Evolutionary conservation across 2,113 vertebrate species (phyloP).

Genomic region (Paracanthobrama guichenoti): DNA sequence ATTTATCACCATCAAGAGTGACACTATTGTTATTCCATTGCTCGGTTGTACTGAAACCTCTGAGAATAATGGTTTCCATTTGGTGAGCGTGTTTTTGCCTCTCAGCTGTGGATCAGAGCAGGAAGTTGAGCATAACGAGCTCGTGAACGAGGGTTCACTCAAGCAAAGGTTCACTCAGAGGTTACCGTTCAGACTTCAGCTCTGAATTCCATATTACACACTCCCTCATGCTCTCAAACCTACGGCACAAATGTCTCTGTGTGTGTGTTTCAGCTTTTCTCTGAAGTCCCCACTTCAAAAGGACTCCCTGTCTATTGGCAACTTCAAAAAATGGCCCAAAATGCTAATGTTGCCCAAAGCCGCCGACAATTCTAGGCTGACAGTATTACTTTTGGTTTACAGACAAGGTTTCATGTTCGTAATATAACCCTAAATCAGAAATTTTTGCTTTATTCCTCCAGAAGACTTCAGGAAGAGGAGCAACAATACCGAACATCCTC

Average conservation of each 20-base stretch:
- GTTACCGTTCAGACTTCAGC: slow-evolving; percentile 46
- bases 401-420: not conserved
- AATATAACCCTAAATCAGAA: slow-evolving; percentile 45
- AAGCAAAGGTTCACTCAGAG: slow-evolving; percentile 15
- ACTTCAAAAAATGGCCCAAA: slow-evolving; percentile 13
- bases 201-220: slow-evolving; percentile 34
- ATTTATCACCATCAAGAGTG: not conserved
- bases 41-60: slow-evolving; percentile 14
- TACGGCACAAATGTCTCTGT: slow-evolving; percentile 8
- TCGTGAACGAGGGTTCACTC: slow-evolving; percentile 25
- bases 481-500: slow-evolving; percentile 91
- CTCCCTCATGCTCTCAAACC: slow-evolving; percentile 3
- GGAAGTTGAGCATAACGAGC: slow-evolving; percentile 22
- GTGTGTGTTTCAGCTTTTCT: slow-evolving; percentile 20
- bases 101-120: slow-evolving; percentile 19
- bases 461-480: slow-evolving; percentile 90
- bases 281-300: slow-evolving; percentile 30
- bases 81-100: slow-evolving; percentile 16
- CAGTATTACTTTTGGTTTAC: not conserved
- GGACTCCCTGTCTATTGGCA: not conserved
- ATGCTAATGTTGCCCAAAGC: slow-evolving; percentile 17
- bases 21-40: slow-evolving; percentile 16
- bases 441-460: slow-evolving; percentile 60
- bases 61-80: slow-evolving; percentile 27
- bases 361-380: not conserved